A percentile compares a stretch with the other conserved stretches of the same genome.
These are phyloP conservation scores for Rhinoderma darwinii DNA, from an alignment of 2,113 vertebrate species.

Conservation along the genomic window DNA sequence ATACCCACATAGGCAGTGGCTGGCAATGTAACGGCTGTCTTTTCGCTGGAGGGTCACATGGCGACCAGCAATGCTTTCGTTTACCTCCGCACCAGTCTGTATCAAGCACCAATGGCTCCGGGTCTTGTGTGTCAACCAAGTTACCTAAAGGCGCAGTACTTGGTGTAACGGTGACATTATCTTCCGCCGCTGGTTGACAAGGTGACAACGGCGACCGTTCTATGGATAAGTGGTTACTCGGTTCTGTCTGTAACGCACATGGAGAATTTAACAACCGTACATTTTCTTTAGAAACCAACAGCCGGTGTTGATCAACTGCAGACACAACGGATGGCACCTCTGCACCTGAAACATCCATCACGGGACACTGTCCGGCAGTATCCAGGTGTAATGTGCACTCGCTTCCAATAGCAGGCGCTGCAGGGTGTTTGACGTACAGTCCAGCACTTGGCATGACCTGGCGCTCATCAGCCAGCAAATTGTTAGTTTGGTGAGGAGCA, in stretches of 20 bases:
- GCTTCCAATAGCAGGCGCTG: neutral
- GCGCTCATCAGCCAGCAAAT: neutral
- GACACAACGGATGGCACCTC: neutral
- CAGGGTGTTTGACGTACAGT: neutral
- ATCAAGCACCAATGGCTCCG: neutral
- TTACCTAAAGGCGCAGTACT: neutral
- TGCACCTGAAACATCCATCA: neutral
- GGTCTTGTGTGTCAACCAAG: neutral
- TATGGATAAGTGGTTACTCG: neutral
- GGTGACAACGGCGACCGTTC: neutral
- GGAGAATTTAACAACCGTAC: neutral
- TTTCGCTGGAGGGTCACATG: constrained; percentile 24
- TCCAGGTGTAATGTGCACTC: neutral
- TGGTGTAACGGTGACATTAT: neutral
- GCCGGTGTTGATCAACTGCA: neutral
- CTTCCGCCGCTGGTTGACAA: neutral
- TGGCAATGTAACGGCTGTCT: neutral
- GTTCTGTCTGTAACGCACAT: neutral
- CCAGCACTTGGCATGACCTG: neutral
- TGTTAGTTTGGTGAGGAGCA: neutral
- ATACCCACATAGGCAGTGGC: constrained; percentile 20
- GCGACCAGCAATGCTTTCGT: constrained; percentile 34
- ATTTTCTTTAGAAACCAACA: neutral
- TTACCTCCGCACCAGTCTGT: neutral
- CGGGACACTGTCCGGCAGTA: neutral